Evolutionary conservation across 1,140 invertebrate species (phyloP), one percentile per base, ranked within the genome.

Genomic region (Oryctes rhinoceros): DNA sequence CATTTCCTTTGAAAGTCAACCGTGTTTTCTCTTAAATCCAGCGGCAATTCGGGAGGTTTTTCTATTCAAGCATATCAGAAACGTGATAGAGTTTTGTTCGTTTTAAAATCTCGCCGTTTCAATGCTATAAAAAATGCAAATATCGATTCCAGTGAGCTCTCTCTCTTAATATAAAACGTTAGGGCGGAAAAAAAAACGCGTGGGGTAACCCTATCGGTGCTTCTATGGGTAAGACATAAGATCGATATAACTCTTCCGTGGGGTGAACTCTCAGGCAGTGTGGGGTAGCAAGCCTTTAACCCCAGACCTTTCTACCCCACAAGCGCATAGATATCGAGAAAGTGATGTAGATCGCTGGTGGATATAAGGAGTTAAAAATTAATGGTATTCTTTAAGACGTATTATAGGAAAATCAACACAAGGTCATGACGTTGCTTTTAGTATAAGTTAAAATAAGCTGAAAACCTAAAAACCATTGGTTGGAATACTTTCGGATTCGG

Each of bases 211-310:
- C 53, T 59, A 59, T 59, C 53, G 18, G 18, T 59, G 15, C 53
- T 59, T 6, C 53, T 59, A 83, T 86, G 86, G 85, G 82, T 84
- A 86, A 87, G 86, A 87, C 86, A 85, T 82, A 86, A 85, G 86
- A 87, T 87, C 86, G 86, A 87, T 87, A 87, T 87, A 87, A 87
- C 86, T 87, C 86, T 87, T 87, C 86, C 86, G 85, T 86, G 86
- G 86, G 86, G 86, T 85, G 85, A 85, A 85, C 78, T 81, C 80
- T 78, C 15, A 18, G 53, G 6, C 6, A n/a, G 15, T n/a, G 53
- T 59, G 53, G 53, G 53, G 53, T 59, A 59, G 53, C 53, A 3
- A n/a, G 53, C 53, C 53, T 59, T 59, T 80, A 76, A 59, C 53
- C 53, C 53, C 18, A 18, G 18, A n/a, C 15, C 3, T 59, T 18